phyloP scores from a whole-genome alignment of 92 coral and sea anemone species.

The Desmophyllum pertusum region DNA sequence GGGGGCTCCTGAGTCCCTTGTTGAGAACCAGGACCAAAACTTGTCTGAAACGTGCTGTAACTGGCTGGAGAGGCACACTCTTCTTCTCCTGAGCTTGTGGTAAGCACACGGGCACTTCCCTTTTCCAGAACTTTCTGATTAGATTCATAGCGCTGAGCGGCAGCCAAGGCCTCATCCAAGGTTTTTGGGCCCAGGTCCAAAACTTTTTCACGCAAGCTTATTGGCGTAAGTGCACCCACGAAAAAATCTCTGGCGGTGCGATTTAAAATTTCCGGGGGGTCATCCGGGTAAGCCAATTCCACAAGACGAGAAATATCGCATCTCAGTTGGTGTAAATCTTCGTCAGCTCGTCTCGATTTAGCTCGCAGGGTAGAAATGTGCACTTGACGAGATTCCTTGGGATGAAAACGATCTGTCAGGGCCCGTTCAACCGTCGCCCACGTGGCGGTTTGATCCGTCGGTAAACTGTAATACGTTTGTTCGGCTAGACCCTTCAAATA shows the following conservation, averaged over 20 bases:
- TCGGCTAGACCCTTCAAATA: conserved; percentile 42
- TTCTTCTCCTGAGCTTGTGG: conserved; percentile 7
- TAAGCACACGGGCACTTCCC: conserved; percentile 26
- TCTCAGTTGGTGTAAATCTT: conserved; percentile 15
- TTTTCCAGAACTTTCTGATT: conserved; percentile 29
- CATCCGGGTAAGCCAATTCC: conserved; percentile 48
- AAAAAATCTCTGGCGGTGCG: conserved; percentile 38
- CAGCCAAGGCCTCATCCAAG: conserved; percentile 36
- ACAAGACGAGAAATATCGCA: conserved; percentile 27
- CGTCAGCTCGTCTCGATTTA: background rate
- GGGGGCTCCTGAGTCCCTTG: conserved; percentile 18
- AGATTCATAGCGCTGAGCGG: conserved; percentile 39
- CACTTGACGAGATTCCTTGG: conserved; percentile 24
- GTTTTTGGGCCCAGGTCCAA: conserved; percentile 33
- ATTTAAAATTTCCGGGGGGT: conserved; percentile 23
- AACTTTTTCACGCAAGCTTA: conserved; percentile 13
- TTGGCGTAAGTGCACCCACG: conserved; percentile 23
- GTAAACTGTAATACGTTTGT: conserved; percentile 17
- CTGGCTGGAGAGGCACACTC: background rate
- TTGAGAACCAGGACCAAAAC: conserved; percentile 15
- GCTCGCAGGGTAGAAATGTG: conserved; percentile 20
- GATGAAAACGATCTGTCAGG: conserved; percentile 30
- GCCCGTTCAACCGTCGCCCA: conserved; percentile 19
- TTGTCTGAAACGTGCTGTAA: conserved; percentile 16
- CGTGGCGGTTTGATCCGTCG: conserved; percentile 8